Percentiles rank a stretch among this genome's conserved stretches.
These are phyloP conservation scores for Bombus turneri DNA, from an alignment of 1,140 invertebrate genomes.

Conservation along the genomic window DNA sequence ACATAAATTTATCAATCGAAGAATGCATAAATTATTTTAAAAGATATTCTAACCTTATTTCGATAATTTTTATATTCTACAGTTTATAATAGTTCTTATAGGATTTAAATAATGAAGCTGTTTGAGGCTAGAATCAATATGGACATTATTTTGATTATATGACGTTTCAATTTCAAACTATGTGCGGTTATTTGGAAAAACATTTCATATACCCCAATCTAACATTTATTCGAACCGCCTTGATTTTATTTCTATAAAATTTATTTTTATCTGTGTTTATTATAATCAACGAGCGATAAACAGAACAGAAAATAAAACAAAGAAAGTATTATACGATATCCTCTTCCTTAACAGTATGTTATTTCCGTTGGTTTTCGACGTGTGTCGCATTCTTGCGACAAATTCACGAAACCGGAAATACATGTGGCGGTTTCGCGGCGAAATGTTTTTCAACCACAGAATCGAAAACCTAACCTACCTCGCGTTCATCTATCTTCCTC, in stretches of 20 bases:
- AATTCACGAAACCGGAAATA: constrained; percentile 15
- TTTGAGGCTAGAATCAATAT: background rate
- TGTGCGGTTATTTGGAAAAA: background rate
- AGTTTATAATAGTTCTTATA: background rate
- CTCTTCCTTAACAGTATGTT: background rate
- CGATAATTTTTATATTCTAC: background rate
- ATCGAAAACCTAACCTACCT: constrained; percentile 30
- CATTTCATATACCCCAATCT: background rate
- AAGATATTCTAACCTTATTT: too few relatives aligned
- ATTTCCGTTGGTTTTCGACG: background rate
- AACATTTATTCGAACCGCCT: background rate
- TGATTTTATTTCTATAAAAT: background rate
- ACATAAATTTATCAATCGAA: background rate
- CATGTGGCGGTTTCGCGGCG: constrained; percentile 5
- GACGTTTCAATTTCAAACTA: background rate
- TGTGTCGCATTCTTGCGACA: background rate
- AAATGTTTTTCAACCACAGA: constrained; percentile 1
- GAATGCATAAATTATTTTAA: background rate
- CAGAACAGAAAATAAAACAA: background rate
- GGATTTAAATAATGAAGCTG: background rate
- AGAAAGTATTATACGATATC: too few relatives aligned
- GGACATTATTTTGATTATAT: background rate
- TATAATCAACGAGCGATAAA: background rate
- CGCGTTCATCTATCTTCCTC: constrained; percentile 31
- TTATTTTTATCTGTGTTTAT: background rate